Percentiles rank a stretch among this genome's conserved stretches.
Evolutionary conservation across 2,888 invertebrate genomes (phyloP).

Genomic region (Calliopum simillimum): DNA sequence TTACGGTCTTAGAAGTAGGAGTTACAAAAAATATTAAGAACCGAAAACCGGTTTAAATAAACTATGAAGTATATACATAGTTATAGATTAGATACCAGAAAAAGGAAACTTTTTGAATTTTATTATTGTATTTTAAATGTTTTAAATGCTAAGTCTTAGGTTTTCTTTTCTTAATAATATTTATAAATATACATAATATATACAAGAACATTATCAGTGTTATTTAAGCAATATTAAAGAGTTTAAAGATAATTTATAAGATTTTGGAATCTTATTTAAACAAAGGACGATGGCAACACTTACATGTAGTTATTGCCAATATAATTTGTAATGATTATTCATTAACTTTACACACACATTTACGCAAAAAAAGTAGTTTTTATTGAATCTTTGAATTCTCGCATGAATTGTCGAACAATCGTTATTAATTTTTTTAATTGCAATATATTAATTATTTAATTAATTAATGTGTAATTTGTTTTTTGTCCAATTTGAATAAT

Average conservation of each 20-base stretch:
- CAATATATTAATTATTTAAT: neutral
- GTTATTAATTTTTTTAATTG: constrained; percentile 36
- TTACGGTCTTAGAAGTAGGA: constrained; percentile 47
- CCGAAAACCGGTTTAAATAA: constrained; percentile 54
- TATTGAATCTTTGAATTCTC: constrained; percentile 12
- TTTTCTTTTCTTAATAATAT: neutral
- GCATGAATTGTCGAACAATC: constrained; percentile 65
- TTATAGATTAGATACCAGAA: constrained; percentile 1
- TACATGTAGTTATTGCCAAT: neutral
- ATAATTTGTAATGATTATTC: too few relatives aligned
- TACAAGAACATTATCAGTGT: constrained; percentile 53
- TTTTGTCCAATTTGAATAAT: too few relatives aligned
- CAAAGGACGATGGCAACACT: neutral
- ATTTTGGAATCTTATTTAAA: constrained; percentile 10
- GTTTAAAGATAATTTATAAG: constrained; percentile 32
- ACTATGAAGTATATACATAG: neutral
- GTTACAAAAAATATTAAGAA: neutral
- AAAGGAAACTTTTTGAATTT: constrained; percentile 21
- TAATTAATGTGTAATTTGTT: too few relatives aligned
- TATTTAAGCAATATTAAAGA: constrained; percentile 64
- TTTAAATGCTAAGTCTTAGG: constrained; percentile 22
- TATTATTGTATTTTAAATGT: constrained; percentile 26
- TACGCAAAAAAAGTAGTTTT: neutral
- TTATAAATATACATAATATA: constrained; percentile 36
- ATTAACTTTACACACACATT: too few relatives aligned